phyloP scores from a whole-genome alignment of 2,888 invertebrate species.

The Ochropleura plecta region DNA sequence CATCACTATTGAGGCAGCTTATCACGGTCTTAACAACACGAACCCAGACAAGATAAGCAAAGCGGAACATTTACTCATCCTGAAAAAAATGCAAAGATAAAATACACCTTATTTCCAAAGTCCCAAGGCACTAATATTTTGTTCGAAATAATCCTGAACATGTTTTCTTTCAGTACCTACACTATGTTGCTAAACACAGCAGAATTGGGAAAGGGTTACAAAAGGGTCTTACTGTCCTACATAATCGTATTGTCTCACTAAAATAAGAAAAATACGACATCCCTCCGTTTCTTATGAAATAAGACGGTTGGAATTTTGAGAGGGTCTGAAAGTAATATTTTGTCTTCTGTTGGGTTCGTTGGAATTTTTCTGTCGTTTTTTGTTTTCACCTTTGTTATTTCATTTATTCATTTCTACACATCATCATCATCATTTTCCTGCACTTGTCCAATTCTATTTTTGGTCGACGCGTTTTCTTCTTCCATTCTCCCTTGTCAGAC shows the following conservation, averaged over 20 bases:
- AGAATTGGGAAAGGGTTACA: conserved; percentile 27
- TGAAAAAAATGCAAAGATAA: conserved; percentile 5
- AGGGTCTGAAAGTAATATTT: conserved; percentile 39
- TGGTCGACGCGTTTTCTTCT: too few species aligned
- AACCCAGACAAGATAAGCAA: conserved; percentile 30
- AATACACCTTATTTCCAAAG: conserved; percentile 26
- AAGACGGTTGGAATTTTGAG: conserved; percentile 30
- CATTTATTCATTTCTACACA: too few species aligned
- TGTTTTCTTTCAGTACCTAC: conserved; percentile 27
- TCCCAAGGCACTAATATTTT: conserved; percentile 25
- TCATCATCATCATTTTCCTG: too few species aligned
- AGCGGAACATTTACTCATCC: conserved; percentile 15
- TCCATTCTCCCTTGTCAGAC: too few species aligned
- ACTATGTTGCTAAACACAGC: conserved; percentile 21
- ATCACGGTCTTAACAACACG: conserved; percentile 2
- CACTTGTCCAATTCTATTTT: too few species aligned
- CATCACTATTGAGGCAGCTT: neutral
- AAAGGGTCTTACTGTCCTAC: conserved; percentile 12
- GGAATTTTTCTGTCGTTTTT: conserved; percentile 10
- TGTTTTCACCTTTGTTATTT: neutral
- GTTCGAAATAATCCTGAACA: neutral
- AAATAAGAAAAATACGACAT: conserved; percentile 19
- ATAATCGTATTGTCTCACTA: conserved; percentile 42
- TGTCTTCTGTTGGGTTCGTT: neutral
- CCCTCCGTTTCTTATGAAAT: conserved; percentile 29